Conservation (phyloP, 2,113 vertebrate species). For the Entosphenus tridentatus region DNA sequence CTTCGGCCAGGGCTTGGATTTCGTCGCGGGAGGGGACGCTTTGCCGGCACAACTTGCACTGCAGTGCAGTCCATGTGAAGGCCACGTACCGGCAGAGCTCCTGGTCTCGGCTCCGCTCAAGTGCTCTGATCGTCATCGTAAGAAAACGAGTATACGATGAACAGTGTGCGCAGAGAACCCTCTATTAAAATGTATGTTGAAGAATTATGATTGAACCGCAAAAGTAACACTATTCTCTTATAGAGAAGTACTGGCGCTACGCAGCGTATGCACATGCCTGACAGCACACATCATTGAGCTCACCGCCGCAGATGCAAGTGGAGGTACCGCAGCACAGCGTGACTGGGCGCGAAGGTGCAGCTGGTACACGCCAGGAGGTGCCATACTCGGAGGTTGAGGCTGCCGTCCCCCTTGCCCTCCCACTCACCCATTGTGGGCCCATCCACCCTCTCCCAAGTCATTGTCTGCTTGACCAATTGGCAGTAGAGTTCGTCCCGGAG, state of each 20-base stretch:
- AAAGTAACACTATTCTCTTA: too few relatives aligned
- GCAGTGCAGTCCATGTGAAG: constrained; percentile 57
- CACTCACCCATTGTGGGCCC: constrained; percentile 25
- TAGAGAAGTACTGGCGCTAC: background rate
- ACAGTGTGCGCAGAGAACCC: background rate
- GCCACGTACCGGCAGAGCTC: constrained; percentile 35
- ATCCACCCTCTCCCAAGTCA: constrained; percentile 15
- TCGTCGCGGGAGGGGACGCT: constrained; percentile 74
- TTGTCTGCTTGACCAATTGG: constrained; percentile 86
- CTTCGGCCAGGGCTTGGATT: constrained; percentile 52
- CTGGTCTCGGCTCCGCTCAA: background rate
- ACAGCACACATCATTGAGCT: constrained; percentile 12
- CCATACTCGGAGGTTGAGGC: constrained; percentile 64
- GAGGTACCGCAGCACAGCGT: constrained; percentile 46
- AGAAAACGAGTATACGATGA: background rate
- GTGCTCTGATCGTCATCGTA: background rate
- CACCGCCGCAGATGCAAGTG: constrained; percentile 65
- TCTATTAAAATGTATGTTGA: background rate
- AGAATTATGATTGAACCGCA: too few relatives aligned
- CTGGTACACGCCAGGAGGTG: constrained; percentile 95
- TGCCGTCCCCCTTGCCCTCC: constrained; percentile 21
- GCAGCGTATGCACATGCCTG: background rate
- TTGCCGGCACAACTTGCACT: constrained; percentile 50
- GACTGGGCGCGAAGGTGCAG: constrained; percentile 69
- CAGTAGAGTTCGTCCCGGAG: constrained; percentile 92